Evolutionary conservation across 2,888 invertebrate species (phyloP).

Genomic region (Mellilla xanthometata): DNA sequence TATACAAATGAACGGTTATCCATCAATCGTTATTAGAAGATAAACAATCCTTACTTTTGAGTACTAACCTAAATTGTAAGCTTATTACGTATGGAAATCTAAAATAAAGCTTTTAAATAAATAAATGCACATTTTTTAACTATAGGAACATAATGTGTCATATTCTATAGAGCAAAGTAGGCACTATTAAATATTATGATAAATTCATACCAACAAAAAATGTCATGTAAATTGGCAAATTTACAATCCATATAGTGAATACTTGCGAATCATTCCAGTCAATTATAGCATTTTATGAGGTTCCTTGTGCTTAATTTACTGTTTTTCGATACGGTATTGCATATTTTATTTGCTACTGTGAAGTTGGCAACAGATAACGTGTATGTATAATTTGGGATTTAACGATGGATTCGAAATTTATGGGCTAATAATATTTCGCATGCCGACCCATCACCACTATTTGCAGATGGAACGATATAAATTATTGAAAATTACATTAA

Average conservation of each 20-base stretch:
- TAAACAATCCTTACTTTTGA: no score
- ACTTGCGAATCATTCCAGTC: constrained; percentile 43
- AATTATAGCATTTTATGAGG: constrained; percentile 62
- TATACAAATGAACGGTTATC: no score
- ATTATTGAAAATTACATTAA: no score
- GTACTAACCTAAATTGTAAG: no score
- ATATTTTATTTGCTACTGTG: constrained; percentile 43
- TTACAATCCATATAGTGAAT: constrained; percentile 61
- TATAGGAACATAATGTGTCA: no score
- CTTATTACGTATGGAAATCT: no score
- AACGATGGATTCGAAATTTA: constrained; percentile 17
- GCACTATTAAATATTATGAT: no score
- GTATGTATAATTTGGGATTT: constrained; percentile 29
- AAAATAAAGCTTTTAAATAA: no score
- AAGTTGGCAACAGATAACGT: constrained; percentile 39
- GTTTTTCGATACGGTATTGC: constrained; percentile 39
- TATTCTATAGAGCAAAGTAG: no score
- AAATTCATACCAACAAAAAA: constrained; percentile 29
- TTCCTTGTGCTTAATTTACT: constrained; percentile 39
- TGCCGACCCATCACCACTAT: constrained; percentile 1
- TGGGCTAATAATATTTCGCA: constrained; percentile 4
- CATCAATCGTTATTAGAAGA: no score
- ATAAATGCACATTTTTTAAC: no score
- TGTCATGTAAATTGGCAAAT: constrained; percentile 68
- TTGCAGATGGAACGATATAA: background rate